These are phyloP conservation scores for Caenorhabditis sulstoni DNA, from an alignment of 2,888 invertebrate genomes.

Conservation along the genomic window DNA sequence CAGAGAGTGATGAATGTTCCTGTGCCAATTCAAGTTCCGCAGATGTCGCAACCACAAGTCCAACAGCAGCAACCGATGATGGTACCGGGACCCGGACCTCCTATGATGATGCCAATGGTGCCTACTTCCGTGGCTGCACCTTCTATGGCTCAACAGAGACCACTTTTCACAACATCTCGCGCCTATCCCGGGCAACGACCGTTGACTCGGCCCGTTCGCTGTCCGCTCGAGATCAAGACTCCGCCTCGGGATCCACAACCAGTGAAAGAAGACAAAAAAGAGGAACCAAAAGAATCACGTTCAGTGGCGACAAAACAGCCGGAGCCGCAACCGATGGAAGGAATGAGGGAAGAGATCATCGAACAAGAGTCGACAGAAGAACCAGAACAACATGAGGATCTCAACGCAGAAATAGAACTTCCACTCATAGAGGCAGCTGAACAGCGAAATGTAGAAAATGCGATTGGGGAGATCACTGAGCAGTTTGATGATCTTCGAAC, in stretches of 20 bases:
- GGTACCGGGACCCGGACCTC: neutral
- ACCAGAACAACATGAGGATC: neutral
- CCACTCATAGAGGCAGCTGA: neutral
- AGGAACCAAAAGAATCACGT: no score
- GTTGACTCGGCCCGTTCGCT: neutral
- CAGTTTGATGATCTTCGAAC: neutral
- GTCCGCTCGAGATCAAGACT: neutral
- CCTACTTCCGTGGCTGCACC: neutral
- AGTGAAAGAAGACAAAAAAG: no score
- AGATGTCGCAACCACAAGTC: neutral
- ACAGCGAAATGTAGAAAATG: no score
- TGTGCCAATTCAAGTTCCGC: no score
- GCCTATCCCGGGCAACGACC: neutral
- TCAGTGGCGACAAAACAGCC: no score
- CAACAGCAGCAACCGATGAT: slow-evolving; percentile 13
- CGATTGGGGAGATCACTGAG: neutral
- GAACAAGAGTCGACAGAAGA: neutral
- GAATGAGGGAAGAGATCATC: no score
- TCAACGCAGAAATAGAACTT: neutral
- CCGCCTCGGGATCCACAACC: neutral
- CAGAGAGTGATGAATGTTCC: neutral
- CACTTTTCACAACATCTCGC: neutral
- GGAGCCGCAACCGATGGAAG: neutral
- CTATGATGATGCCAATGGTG: neutral
- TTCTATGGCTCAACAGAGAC: neutral